Evolutionary conservation across 2,888 invertebrate species (phyloP).

Genomic region (Crematogaster levior): DNA sequence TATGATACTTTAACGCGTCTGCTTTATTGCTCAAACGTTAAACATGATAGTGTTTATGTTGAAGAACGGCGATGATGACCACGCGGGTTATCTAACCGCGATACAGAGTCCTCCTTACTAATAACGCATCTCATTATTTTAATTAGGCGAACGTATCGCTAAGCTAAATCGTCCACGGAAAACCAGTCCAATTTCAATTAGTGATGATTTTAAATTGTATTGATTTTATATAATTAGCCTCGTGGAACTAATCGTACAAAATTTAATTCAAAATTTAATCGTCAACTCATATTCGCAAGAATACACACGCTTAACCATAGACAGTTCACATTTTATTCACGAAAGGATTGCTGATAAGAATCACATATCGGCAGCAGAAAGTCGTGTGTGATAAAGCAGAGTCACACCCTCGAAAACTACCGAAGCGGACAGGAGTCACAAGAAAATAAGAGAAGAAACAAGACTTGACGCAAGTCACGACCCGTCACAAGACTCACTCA

Average conservation of each 20-base stretch:
- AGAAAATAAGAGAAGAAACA: constrained; percentile 70
- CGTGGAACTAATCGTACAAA: background rate
- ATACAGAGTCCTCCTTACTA: constrained; percentile 43
- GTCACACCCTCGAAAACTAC: constrained; percentile 71
- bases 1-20: constrained; percentile 37
- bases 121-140: constrained; percentile 52
- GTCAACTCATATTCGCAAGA: background rate
- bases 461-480: constrained; percentile 69
- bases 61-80: constrained; percentile 65
- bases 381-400: constrained; percentile 76
- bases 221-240: background rate
- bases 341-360: constrained; percentile 73
- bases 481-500: constrained; percentile 47
- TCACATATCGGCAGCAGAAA: constrained; percentile 84
- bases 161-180: constrained; percentile 2
- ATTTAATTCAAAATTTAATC: constrained; percentile 1
- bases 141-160: constrained; percentile 48
- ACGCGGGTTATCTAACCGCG: constrained; percentile 65
- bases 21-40: constrained; percentile 57
- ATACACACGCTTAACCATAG: background rate
- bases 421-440: constrained; percentile 74
- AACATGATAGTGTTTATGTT: constrained; percentile 63
- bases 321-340: constrained; percentile 24
- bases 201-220: background rate
- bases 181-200: constrained; percentile 57